A percentile compares a stretch with the other conserved stretches of the same genome.
phyloP scores from a whole-genome alignment of 2,888 invertebrate genomes.

The Lypha dubia region DNA sequence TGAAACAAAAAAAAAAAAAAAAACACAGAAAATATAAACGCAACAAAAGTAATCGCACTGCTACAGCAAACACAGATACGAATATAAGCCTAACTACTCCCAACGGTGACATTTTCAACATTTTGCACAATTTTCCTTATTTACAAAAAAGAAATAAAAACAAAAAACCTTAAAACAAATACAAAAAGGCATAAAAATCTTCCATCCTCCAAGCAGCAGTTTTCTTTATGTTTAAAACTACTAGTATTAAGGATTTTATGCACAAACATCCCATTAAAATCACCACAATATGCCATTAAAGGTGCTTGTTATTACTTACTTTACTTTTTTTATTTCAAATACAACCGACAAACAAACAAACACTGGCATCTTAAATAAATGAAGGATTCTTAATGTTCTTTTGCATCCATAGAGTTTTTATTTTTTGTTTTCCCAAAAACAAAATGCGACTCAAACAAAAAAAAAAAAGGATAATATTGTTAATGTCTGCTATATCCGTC shows the following conservation, averaged over 20 bases:
- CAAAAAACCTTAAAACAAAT: conserved; percentile 41
- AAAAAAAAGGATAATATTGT: conserved; percentile 62
- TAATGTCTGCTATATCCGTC: conserved; percentile 63
- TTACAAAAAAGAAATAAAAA: conserved; percentile 42
- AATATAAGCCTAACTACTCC: conserved; percentile 80
- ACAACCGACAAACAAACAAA: conserved; percentile 12
- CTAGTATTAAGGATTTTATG: conserved; percentile 72
- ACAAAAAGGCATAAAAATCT: conserved; percentile 67
- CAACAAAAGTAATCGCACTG: conserved; percentile 10
- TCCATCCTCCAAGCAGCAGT: conserved; percentile 25
- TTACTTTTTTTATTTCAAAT: conserved; percentile 34
- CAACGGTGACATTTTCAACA: conserved; percentile 82
- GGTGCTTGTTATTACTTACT: conserved; percentile 74
- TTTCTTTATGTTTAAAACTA: conserved; percentile 2
- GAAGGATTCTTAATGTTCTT: conserved; percentile 48
- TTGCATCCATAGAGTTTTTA: conserved; percentile 30
- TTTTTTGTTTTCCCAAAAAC: conserved; percentile 3
- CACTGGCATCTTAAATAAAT: conserved; percentile 10
- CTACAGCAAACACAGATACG: conserved; percentile 32
- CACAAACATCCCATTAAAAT: conserved; percentile 78
- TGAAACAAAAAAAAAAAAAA: too few species aligned
- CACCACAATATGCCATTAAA: conserved; percentile 84
- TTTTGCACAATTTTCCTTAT: conserved; percentile 74
- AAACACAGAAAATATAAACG: too few species aligned
- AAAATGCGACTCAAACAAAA: not conserved